Base-by-base conservation (phyloP, 2,888 invertebrate genomes). In the Drosophila ezoana region DNA sequence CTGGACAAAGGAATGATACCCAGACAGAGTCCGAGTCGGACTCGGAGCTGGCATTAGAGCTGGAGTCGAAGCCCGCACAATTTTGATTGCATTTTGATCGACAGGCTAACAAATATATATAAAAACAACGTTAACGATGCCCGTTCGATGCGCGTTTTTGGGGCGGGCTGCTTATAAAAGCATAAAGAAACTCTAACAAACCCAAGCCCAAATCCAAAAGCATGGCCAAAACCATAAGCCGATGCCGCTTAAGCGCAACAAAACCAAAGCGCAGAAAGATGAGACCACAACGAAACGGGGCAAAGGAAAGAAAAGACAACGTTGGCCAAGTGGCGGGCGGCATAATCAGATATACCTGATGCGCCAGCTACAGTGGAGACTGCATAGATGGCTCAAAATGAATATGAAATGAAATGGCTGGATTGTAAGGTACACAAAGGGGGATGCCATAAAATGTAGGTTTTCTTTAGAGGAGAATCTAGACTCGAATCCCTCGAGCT, bases 31-130 rank as follows among this genome's bases (percentile, higher is more conserved):
- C 43, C 16, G n/a, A 33, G 18, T 28, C 43, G 18, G 54, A 65
- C 37, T 35, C 11, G 18, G 40, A 63, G 32, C 20, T 40, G 52
- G 35, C 52, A 47, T 57, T 28, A 51, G n/a, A 51, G 43, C 14
- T 28, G 48, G 14, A 52, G 32, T 53, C 47, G 47, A 43, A 58
- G 59, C 84, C 85, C 85, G 85, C 87, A 85, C 87, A 76, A 72
- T 79, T 85, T 85, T 88, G 85, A 85, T 85, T 85, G 85, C 89
- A 87, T 88, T 86, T 85, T 85, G 85, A 85, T 85, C 85, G 85
- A 85, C 89, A 75, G 79, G 54, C 71, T 45, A 63, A 79, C 66
- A 76, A 54, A 54, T 65, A 60, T 51, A 53, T 66, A 63, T 63
- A 57, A 69, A 69, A 62, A 72, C 61, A 69, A 79, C 49, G 76